Conservation (phyloP, 2,797 vertebrate genomes). For the Alca torda region DNA sequence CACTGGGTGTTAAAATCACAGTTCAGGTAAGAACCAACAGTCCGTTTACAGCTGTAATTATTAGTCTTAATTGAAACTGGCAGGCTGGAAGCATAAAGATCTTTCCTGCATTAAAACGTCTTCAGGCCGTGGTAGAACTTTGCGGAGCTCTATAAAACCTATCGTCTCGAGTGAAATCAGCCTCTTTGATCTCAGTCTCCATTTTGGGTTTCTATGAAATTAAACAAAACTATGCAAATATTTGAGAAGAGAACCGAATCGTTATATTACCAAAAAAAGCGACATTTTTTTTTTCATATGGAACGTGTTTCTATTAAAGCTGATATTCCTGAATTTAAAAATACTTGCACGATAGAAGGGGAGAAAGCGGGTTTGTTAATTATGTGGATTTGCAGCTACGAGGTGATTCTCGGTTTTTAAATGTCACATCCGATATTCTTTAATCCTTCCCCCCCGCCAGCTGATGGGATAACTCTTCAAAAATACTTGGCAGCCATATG, state of each 20-base stretch:
- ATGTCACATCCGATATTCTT: neutral
- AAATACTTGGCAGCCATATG: neutral
- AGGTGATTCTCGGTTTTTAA: neutral
- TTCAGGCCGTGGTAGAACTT: slow-evolving; percentile 25
- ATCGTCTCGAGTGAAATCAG: slow-evolving; percentile 30
- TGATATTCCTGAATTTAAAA: neutral
- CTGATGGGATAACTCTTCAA: neutral
- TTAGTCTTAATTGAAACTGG: slow-evolving; percentile 56
- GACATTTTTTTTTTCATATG: neutral
- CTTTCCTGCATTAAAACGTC: slow-evolving; percentile 40
- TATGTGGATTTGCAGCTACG: neutral
- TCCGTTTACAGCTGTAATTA: slow-evolving; percentile 53
- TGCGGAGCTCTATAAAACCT: slow-evolving; percentile 3
- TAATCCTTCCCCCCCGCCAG: neutral
- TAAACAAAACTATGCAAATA: slow-evolving; percentile 25
- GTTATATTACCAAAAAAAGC: neutral
- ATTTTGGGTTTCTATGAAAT: neutral
- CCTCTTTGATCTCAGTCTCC: slow-evolving; percentile 24
- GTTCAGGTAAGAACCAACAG: slow-evolving; percentile 40
- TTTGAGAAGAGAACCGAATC: neutral
- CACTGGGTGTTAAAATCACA: slow-evolving; percentile 28
- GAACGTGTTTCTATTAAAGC: neutral
- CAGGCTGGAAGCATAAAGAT: slow-evolving; percentile 27
- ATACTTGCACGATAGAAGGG: neutral
- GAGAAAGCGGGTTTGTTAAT: neutral